These are phyloP conservation scores for Caranx ignobilis DNA, from an alignment of 2,113 vertebrate genomes.

Conservation along the genomic window DNA sequence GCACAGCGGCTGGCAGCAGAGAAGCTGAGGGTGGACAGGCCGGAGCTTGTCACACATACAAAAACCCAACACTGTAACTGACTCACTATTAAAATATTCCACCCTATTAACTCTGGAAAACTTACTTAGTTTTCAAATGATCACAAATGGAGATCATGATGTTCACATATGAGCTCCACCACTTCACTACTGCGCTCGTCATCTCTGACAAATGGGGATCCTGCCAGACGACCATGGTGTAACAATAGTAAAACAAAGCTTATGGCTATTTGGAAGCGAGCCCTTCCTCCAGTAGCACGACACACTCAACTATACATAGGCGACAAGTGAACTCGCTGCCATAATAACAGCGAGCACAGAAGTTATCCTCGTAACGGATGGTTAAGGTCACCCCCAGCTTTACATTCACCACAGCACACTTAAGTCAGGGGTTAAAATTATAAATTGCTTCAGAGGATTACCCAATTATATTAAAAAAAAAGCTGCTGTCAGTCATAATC, in stretches of 20 bases:
- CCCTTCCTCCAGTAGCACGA: constrained; percentile 22
- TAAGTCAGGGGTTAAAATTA: constrained; percentile 53
- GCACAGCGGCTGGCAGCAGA: neutral
- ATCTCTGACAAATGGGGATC: neutral
- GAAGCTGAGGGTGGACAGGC: constrained; percentile 1
- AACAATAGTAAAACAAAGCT: neutral
- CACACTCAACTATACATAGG: constrained; percentile 41
- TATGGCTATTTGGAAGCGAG: constrained; percentile 18
- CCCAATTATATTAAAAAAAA: constrained; percentile 56
- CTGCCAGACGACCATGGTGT: neutral
- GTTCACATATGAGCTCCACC: neutral
- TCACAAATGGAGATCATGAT: neutral
- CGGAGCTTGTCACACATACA: constrained; percentile 20
- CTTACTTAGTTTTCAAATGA: neutral
- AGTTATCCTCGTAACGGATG: constrained; percentile 27
- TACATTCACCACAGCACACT: constrained; percentile 36
- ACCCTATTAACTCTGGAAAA: neutral
- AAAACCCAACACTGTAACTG: neutral
- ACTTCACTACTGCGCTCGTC: neutral
- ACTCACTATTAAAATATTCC: neutral
- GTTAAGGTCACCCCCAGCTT: constrained; percentile 42
- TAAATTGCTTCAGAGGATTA: constrained; percentile 55
- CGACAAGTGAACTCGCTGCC: constrained; percentile 38
- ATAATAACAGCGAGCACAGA: constrained; percentile 33
- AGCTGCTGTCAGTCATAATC: constrained; percentile 66